Evolutionary conservation across 2,888 invertebrate species (phyloP).

Genomic region (Drosophila limbata): DNA sequence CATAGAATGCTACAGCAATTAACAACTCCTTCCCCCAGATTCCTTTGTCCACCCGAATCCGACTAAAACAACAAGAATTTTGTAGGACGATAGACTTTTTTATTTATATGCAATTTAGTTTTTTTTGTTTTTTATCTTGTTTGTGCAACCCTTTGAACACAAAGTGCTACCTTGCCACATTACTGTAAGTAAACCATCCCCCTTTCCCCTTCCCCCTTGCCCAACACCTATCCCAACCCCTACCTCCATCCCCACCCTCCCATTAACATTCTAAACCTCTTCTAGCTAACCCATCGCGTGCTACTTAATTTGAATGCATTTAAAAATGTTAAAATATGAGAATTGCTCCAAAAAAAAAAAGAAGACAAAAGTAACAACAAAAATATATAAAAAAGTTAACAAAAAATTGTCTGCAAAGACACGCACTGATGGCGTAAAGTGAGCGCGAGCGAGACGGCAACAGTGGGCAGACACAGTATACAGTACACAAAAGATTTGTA

Average conservation of each 20-base stretch:
- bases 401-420: slow-evolving; percentile 69
- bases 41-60: neutral
- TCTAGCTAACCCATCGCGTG: slow-evolving; percentile 44
- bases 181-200: slow-evolving; percentile 4
- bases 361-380: slow-evolving; percentile 3
- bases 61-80: slow-evolving; percentile 38
- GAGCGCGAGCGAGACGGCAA: slow-evolving; percentile 35
- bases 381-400: slow-evolving; percentile 5
- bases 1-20: slow-evolving; percentile 23
- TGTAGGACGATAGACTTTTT: slow-evolving; percentile 56
- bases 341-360: slow-evolving; percentile 37
- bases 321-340: slow-evolving; percentile 78
- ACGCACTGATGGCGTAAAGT: slow-evolving; percentile 66
- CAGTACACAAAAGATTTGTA: slow-evolving; percentile 71
- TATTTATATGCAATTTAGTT: slow-evolving; percentile 68
- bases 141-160: slow-evolving; percentile 62
- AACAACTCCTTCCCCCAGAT: slow-evolving; percentile 24
- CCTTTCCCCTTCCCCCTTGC: neutral
- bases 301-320: slow-evolving; percentile 75
- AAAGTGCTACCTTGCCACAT: slow-evolving; percentile 16
- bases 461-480: slow-evolving; percentile 43
- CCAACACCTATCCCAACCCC: neutral
- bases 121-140: slow-evolving; percentile 32
- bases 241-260: neutral
- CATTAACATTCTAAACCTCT: neutral